A percentile compares a stretch with the other conserved stretches of the same genome.
These are phyloP conservation scores for Loriculus beryllinus DNA, from an alignment of 2,797 vertebrate species.

Conservation along the genomic window DNA sequence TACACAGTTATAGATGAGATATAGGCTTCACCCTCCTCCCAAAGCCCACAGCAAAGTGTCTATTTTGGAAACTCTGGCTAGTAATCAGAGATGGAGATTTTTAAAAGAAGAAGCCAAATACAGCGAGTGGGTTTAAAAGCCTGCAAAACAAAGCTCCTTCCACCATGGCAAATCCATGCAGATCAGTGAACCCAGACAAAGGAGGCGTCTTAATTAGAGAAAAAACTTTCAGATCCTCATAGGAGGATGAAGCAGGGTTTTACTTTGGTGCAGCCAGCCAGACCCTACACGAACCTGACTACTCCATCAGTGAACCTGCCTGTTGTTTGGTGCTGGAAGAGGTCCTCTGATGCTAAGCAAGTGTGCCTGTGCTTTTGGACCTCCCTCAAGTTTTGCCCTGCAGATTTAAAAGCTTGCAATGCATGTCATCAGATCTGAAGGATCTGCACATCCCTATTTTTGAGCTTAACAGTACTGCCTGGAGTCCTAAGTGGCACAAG, in stretches of 20 bases:
- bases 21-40: background rate
- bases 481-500: constrained; percentile 1
- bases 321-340: background rate
- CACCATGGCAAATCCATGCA: constrained; percentile 61
- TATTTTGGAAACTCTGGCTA: background rate
- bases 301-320: background rate
- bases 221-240: background rate
- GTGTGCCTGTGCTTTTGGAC: background rate
- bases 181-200: constrained; percentile 58
- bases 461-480: constrained; percentile 18
- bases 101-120: background rate
- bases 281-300: accelerated
- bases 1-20: background rate
- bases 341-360: background rate
- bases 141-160: constrained; percentile 70
- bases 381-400: background rate
- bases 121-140: constrained; percentile 71
- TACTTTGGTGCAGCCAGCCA: background rate
- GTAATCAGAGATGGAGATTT: background rate
- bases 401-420: background rate
- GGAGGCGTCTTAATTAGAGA: constrained; percentile 46
- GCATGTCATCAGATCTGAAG: background rate
- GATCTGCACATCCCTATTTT: background rate
- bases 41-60: background rate
- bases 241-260: background rate